A percentile compares a stretch with the other conserved stretches of the same genome.
Evolutionary conservation across 2,113 vertebrate genomes (phyloP).

Genomic region (Gorsachius goisagi): DNA sequence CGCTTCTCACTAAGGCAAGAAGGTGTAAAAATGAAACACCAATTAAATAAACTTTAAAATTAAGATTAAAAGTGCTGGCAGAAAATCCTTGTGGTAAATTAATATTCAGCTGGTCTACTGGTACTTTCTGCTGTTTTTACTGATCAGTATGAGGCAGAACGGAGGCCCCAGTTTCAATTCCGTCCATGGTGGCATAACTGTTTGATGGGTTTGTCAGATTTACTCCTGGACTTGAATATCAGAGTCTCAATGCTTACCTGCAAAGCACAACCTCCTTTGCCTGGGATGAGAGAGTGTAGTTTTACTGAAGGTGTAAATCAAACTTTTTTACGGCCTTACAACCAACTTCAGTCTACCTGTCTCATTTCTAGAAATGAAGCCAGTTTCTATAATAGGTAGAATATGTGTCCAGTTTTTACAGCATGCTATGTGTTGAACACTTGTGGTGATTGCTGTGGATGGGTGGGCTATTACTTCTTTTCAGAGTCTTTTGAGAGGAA

Average conservation of each 20-base stretch:
- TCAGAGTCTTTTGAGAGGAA: background rate
- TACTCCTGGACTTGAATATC: background rate
- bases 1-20: background rate
- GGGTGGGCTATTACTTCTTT: background rate
- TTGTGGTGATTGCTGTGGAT: background rate
- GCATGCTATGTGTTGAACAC: background rate
- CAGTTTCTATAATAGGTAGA: background rate
- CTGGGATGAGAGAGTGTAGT: background rate
- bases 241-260: background rate
- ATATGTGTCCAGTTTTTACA: background rate
- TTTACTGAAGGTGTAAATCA: background rate
- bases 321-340: background rate
- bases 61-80: background rate
- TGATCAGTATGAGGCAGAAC: background rate
- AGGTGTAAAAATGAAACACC: background rate
- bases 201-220: background rate
- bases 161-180: accelerated
- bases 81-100: background rate
- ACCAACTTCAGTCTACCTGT: background rate
- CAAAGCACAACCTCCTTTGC: background rate
- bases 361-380: background rate
- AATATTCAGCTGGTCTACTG: background rate
- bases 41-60: background rate
- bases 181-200: background rate
- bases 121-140: background rate